Evolutionary conservation across 2,113 vertebrate species (phyloP).

Genomic region (Lepus americanus): DNA sequence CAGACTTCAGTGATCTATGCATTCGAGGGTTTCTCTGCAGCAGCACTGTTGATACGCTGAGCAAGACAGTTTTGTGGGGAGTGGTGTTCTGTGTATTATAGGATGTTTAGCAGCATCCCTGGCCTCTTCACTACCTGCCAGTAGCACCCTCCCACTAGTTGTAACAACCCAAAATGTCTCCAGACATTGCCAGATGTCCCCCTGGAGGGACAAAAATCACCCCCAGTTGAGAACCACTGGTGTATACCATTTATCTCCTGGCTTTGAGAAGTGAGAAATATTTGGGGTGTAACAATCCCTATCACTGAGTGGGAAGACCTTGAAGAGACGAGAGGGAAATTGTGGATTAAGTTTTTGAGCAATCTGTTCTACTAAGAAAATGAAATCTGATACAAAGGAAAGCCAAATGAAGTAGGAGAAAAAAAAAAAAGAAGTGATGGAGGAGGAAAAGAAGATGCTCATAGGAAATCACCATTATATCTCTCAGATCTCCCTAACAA

Average conservation of each 20-base stretch:
- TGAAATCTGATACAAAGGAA: not conserved
- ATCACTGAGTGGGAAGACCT: not conserved
- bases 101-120: not conserved
- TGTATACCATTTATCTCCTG: not conserved
- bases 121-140: not conserved
- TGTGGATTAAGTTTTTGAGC: constrained; percentile 9
- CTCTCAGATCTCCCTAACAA: not conserved
- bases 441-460: not conserved
- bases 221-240: not conserved
- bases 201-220: not conserved
- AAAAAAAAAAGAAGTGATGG: not conserved
- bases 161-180: constrained; percentile 13
- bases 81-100: not conserved
- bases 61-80: constrained; percentile 26
- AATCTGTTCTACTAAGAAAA: not conserved
- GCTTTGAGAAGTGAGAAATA: constrained; percentile 27
- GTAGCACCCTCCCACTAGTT: not conserved
- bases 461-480: not conserved
- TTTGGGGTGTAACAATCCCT: not conserved
- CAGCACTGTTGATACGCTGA: constrained; percentile 11
- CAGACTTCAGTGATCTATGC: constrained; percentile 5
- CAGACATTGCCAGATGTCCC: not conserved
- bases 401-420: constrained; percentile 1
- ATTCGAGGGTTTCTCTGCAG: constrained; percentile 10
- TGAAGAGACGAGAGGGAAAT: constrained; percentile 12